These are phyloP conservation scores for Sturmia bella DNA, from an alignment of 2,888 invertebrate genomes.

Conservation along the genomic window DNA sequence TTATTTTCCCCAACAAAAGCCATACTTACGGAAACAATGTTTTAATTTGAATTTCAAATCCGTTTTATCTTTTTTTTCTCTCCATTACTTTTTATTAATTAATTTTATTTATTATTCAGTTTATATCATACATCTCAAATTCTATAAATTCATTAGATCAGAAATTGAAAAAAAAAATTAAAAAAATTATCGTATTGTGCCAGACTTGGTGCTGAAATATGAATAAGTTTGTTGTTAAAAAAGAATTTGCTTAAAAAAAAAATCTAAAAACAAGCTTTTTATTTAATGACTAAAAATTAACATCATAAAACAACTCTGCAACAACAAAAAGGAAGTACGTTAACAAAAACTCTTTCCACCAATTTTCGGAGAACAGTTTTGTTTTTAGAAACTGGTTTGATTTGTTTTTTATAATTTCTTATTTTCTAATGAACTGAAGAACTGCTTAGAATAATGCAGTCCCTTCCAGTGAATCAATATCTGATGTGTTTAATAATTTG, in stretches of 20 bases:
- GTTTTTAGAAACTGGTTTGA: too few relatives aligned
- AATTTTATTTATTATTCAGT: conserved; percentile 51
- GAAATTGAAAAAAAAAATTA: conserved; percentile 18
- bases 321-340: too few relatives aligned
- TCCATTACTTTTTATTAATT: conserved; percentile 14
- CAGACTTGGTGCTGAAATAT: neutral
- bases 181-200: too few relatives aligned
- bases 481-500: too few relatives aligned
- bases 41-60: conserved; percentile 39
- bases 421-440: too few relatives aligned
- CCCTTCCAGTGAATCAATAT: too few relatives aligned
- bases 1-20: neutral
- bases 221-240: neutral
- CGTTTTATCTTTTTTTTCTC: neutral
- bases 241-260: neutral
- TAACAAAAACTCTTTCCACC: too few relatives aligned
- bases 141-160: conserved; percentile 42
- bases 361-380: too few relatives aligned
- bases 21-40: conserved; percentile 46
- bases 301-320: too few relatives aligned
- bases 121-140: conserved; percentile 37
- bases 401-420: too few relatives aligned
- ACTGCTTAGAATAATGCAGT: too few relatives aligned
- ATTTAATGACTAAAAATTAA: neutral
- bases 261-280: neutral